A percentile compares a stretch with the other conserved stretches of the same genome.
Evolutionary conservation across 2,797 vertebrate genomes (phyloP).

Genomic region (Xiphorhynchus erythropygius): DNA sequence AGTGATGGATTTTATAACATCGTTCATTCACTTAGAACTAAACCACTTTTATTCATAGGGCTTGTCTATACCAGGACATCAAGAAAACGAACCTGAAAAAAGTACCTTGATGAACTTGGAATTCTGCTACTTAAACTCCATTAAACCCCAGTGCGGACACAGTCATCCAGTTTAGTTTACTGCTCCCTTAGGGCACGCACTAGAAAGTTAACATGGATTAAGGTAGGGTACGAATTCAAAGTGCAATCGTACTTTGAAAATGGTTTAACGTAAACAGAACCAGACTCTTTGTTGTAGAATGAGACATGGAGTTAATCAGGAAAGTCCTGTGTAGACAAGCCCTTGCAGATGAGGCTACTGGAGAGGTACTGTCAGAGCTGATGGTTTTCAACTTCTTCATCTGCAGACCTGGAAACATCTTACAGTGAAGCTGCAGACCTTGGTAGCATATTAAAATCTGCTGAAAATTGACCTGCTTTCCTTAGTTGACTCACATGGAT

Average conservation of each 20-base stretch:
- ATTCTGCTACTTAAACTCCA: conserved; percentile 60
- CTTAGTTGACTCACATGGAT: neutral
- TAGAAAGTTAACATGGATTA: conserved; percentile 57
- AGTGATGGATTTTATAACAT: neutral
- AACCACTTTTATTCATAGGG: conserved; percentile 3
- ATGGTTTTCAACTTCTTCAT: conserved; percentile 15
- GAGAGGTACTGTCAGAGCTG: conserved; percentile 1
- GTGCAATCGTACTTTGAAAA: conserved; percentile 62
- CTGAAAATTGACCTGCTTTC: neutral
- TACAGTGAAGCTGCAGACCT: neutral
- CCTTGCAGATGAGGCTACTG: conserved; percentile 29
- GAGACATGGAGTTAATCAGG: conserved; percentile 46
- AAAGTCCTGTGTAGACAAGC: conserved; percentile 58
- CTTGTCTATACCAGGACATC: conserved; percentile 27
- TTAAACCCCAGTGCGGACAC: conserved; percentile 51
- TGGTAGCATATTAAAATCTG: neutral
- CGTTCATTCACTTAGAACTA: neutral
- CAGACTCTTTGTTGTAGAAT: conserved; percentile 65
- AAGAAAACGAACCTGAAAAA: conserved; percentile 41
- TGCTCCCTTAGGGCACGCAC: conserved; percentile 54
- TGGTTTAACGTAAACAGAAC: conserved; percentile 60
- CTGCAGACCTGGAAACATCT: conserved; percentile 3
- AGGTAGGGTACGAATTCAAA: conserved; percentile 65
- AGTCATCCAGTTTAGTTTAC: conserved; percentile 59
- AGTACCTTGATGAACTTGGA: conserved; percentile 39